Conservation (phyloP, 2,113 vertebrate genomes). For the Cavia aperea region DNA sequence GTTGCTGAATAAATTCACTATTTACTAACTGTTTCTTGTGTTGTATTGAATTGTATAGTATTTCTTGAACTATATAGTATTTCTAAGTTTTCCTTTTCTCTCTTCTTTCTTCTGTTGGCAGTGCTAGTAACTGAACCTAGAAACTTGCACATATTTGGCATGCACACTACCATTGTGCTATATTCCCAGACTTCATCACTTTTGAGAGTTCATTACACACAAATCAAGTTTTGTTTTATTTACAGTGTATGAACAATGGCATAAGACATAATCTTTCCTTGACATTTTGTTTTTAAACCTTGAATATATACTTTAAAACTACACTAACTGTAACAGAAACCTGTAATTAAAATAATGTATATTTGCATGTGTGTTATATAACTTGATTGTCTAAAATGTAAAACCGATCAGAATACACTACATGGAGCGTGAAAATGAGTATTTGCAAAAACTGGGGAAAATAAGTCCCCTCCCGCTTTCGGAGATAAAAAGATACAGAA, state of each 20-base stretch:
- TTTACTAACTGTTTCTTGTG: background rate
- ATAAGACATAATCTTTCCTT: background rate
- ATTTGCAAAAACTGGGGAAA: background rate
- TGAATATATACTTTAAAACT: background rate
- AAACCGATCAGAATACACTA: background rate
- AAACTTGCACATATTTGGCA: background rate
- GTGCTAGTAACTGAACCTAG: background rate
- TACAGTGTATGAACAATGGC: background rate
- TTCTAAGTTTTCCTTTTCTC: background rate
- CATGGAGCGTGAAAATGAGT: background rate
- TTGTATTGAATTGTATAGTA: background rate
- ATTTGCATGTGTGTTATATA: background rate
- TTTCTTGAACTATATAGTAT: background rate
- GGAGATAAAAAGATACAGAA: no score
- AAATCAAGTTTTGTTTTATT: constrained; percentile 1
- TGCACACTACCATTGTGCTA: background rate
- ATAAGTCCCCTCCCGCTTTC: background rate
- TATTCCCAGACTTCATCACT: background rate
- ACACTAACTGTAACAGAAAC: background rate
- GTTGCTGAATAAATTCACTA: background rate
- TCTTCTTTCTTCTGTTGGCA: background rate
- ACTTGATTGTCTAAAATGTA: background rate
- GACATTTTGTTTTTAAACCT: background rate
- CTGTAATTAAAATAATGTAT: background rate
- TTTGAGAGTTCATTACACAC: background rate